phyloP scores from a whole-genome alignment of 1,140 invertebrate species.

The Zaprionus tsacasi region DNA sequence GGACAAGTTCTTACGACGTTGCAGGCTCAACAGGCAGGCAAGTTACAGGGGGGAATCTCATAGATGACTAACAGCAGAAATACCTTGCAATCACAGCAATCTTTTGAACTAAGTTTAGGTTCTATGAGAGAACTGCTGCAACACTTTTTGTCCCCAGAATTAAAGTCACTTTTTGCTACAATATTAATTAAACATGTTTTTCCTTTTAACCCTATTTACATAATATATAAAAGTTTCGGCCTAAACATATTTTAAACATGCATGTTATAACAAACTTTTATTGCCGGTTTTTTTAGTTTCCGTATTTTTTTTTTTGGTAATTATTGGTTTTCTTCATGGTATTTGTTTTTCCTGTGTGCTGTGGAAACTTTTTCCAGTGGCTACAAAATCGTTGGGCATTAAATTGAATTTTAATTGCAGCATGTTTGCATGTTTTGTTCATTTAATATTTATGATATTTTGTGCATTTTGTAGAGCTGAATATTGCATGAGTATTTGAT shows the following conservation, averaged over 20 bases:
- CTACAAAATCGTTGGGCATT: neutral
- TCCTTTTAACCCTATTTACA: neutral
- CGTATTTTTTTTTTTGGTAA: neutral
- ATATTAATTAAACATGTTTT: neutral
- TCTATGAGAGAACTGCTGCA: neutral
- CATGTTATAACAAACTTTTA: conserved; percentile 12
- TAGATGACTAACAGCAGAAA: neutral
- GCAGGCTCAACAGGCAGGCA: neutral
- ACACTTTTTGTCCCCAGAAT: neutral
- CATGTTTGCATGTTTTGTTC: neutral
- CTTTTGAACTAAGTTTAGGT: neutral
- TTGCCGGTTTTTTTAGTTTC: neutral
- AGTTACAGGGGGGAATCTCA: neutral
- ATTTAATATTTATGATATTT: neutral
- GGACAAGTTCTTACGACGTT: neutral
- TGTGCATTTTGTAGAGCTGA: neutral
- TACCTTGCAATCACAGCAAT: neutral
- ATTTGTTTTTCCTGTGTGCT: neutral
- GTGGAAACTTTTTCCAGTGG: neutral
- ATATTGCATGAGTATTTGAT: neutral
- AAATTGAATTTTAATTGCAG: conserved; percentile 19
- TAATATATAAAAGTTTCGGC: neutral
- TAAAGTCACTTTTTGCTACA: neutral
- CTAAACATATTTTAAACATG: conserved; percentile 16
- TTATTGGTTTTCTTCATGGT: conserved; percentile 6